phyloP scores from a whole-genome alignment of 1,140 invertebrate species.

The Drosophila sp. region DNA sequence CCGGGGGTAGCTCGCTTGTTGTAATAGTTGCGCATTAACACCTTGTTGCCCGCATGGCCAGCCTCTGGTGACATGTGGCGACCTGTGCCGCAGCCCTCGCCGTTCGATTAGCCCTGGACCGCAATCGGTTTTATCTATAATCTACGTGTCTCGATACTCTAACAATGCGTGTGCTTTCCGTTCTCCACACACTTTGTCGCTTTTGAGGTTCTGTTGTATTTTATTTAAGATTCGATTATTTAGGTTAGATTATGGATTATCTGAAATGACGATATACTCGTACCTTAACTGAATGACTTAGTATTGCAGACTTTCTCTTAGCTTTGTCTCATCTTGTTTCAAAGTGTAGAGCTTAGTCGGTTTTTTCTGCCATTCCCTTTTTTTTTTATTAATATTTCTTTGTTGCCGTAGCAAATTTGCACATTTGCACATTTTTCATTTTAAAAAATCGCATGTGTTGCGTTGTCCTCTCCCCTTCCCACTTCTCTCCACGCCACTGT shows the following conservation, averaged over 20 bases:
- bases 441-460: slow-evolving; percentile 58
- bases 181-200: not conserved
- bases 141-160: slow-evolving; percentile 35
- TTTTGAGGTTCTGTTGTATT: not conserved
- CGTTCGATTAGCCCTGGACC: slow-evolving; percentile 28
- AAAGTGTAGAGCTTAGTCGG: not conserved
- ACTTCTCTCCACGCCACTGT: not conserved
- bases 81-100: slow-evolving; percentile 45
- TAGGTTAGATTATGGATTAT: no score
- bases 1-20: slow-evolving; percentile 52
- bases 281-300: no score
- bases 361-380: slow-evolving; percentile 5
- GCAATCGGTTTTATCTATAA: not conserved
- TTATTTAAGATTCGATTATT: no score
- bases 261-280: no score
- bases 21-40: slow-evolving; percentile 76
- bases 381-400: slow-evolving; percentile 29
- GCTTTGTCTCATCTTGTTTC: not conserved
- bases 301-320: no score
- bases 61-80: slow-evolving; percentile 61
- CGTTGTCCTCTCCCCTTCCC: not conserved
- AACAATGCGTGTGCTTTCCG: not conserved
- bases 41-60: slow-evolving; percentile 70
- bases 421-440: slow-evolving; percentile 59
- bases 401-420: slow-evolving; percentile 47